Evolutionary conservation across 2,113 vertebrate genomes (phyloP).

Genomic region (Pachypanchax playfairii): DNA sequence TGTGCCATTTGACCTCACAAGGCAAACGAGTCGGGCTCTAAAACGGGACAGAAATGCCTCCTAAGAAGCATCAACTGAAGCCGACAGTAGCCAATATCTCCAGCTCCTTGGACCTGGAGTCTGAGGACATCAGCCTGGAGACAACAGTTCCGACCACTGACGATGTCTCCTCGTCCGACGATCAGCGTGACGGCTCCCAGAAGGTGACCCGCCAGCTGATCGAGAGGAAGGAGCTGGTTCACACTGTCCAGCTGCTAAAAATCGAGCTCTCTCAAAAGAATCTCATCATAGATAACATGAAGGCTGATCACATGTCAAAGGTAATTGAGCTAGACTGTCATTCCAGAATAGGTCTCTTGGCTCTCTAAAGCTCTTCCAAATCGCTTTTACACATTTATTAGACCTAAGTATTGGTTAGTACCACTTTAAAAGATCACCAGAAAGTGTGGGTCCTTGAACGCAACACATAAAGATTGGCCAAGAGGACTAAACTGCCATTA

Average conservation of each 20-base stretch:
- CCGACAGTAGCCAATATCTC: constrained; percentile 83
- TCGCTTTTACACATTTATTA: too few species aligned
- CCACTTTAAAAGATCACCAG: not conserved
- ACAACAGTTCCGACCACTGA: constrained; percentile 93
- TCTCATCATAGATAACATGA: constrained; percentile 93
- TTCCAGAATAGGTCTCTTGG: too few species aligned
- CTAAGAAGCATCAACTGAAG: constrained; percentile 77
- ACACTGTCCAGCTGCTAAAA: constrained; percentile 89
- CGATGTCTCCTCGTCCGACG: constrained; percentile 95
- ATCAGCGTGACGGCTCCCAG: constrained; percentile 81
- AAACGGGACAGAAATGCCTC: constrained; percentile 81
- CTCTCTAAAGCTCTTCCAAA: too few species aligned
- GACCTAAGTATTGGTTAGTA: too few species aligned
- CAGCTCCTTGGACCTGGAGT: constrained; percentile 93
- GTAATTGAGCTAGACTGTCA: too few species aligned
- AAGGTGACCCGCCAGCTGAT: constrained; percentile 92
- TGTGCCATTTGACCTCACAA: not conserved
- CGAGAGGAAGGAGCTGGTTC: constrained; percentile 91
- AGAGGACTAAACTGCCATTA: not conserved
- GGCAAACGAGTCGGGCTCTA: not conserved
- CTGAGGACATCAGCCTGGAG: constrained; percentile 96
- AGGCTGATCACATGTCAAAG: constrained; percentile 93
- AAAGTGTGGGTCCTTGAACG: not conserved
- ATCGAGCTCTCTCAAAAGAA: constrained; percentile 96
- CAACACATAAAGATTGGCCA: not conserved